These are phyloP conservation scores for Scaptomyza pallida DNA, from an alignment of 1,140 invertebrate species.

Conservation along the genomic window DNA sequence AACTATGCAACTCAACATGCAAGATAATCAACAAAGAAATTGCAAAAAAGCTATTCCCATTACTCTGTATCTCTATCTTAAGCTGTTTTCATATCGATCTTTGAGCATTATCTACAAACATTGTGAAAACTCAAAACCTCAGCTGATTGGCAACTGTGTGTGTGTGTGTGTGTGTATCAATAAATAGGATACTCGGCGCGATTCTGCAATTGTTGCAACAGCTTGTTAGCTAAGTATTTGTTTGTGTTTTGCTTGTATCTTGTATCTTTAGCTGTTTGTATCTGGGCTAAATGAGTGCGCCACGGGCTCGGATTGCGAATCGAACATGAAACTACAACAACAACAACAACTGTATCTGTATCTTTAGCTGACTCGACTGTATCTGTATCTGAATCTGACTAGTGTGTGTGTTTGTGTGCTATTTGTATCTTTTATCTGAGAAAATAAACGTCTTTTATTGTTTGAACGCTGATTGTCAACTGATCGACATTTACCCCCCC, in stretches of 20 bases:
- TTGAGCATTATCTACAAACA: too few species aligned
- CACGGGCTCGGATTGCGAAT: not conserved
- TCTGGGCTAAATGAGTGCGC: not conserved
- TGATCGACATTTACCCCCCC: constrained; percentile 66
- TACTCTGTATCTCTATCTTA: not conserved
- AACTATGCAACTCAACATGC: too few species aligned
- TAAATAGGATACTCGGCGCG: not conserved
- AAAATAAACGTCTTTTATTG: constrained; percentile 62
- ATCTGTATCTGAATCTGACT: constrained; percentile 32
- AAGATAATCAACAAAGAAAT: too few species aligned
- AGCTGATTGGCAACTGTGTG: too few species aligned
- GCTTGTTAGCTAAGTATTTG: constrained; percentile 1
- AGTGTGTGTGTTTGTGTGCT: too few species aligned
- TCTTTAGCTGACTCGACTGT: constrained; percentile 1
- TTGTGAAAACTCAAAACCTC: too few species aligned
- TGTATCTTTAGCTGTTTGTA: constrained; percentile 8
- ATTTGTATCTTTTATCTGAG: constrained; percentile 75
- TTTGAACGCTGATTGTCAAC: constrained; percentile 79
- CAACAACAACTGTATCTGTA: constrained; percentile 15
- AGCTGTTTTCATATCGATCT: too few species aligned
- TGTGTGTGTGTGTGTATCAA: not conserved
- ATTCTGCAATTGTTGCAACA: not conserved
- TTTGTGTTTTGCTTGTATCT: not conserved
- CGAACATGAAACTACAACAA: not conserved
- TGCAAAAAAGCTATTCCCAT: too few species aligned